Conservation (phyloP, 2,888 invertebrate species). For the Dusona sp. region DNA sequence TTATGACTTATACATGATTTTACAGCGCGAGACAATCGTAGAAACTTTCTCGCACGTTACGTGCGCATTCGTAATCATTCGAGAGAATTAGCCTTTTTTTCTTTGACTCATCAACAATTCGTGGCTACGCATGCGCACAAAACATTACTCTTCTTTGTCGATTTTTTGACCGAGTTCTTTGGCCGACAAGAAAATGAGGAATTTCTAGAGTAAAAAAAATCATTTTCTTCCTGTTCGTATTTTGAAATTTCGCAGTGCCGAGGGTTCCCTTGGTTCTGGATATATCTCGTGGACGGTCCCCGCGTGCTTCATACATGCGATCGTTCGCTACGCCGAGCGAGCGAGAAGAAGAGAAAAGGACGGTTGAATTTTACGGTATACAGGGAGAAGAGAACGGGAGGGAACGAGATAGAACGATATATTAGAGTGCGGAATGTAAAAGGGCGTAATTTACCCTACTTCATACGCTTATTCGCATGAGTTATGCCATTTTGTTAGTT, state of each 20-base stretch:
- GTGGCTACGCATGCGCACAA: background rate
- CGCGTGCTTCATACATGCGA: constrained; percentile 61
- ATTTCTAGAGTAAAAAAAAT: background rate
- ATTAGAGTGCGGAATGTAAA: background rate
- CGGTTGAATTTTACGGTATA: constrained; percentile 2
- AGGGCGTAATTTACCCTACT: constrained; percentile 8
- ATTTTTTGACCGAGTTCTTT: background rate
- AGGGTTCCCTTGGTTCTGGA: constrained; percentile 30
- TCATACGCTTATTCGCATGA: constrained; percentile 14
- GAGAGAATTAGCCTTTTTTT: background rate
- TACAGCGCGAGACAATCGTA: constrained; percentile 11
- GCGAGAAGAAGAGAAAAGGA: constrained; percentile 57
- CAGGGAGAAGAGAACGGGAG: background rate
- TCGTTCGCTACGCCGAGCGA: constrained; percentile 52
- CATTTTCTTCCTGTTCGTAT: background rate
- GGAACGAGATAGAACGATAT: background rate
- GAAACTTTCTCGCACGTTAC: constrained; percentile 39
- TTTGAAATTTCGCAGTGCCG: constrained; percentile 10
- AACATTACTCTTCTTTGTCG: background rate
- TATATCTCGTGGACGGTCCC: constrained; percentile 59
- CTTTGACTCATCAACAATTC: background rate
- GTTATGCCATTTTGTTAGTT: constrained; percentile 70
- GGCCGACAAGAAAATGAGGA: background rate
- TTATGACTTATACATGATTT: constrained; percentile 14
- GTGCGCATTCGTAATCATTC: constrained; percentile 11